phyloP scores from a whole-genome alignment of 1,140 invertebrate species.

The Leptinotarsa undecemlineata region DNA sequence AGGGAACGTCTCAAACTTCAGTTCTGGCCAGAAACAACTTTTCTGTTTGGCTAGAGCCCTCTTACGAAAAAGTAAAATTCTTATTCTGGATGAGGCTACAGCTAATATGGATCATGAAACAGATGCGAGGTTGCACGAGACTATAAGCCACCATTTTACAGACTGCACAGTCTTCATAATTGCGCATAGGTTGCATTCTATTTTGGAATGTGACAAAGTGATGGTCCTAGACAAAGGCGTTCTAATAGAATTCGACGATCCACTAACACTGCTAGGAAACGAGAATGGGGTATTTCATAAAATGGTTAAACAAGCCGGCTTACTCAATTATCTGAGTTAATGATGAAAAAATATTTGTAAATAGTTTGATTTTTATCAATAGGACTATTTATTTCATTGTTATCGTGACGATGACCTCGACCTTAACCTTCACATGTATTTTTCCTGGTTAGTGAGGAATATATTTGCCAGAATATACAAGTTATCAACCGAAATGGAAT shows the following conservation, averaged over 20 bases:
- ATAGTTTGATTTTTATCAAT: no score
- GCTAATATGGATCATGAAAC: conserved; percentile 75
- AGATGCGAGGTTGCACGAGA: conserved; percentile 70
- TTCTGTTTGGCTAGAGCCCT: conserved; percentile 78
- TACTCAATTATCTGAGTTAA: conserved; percentile 25
- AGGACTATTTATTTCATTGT: no score
- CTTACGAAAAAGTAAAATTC: conserved; percentile 71
- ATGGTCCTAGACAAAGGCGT: conserved; percentile 72
- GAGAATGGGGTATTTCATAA: conserved; percentile 65
- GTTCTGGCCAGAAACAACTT: conserved; percentile 77
- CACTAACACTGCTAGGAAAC: conserved; percentile 67
- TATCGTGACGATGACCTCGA: no score
- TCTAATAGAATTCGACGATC: conserved; percentile 73
- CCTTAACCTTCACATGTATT: no score
- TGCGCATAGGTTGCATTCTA: conserved; percentile 79
- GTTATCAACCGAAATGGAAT: no score
- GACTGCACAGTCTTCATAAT: conserved; percentile 80
- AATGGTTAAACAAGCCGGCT: conserved; percentile 65
- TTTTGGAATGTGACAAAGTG: conserved; percentile 77
- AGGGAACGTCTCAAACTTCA: conserved; percentile 73
- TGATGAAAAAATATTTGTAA: background rate
- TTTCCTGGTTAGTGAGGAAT: no score
- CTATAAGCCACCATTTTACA: conserved; percentile 68
- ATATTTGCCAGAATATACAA: no score
- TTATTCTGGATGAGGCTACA: conserved; percentile 78